Evolutionary conservation across 2,797 vertebrate species (phyloP).

Genomic region (Lacerta agilis): DNA sequence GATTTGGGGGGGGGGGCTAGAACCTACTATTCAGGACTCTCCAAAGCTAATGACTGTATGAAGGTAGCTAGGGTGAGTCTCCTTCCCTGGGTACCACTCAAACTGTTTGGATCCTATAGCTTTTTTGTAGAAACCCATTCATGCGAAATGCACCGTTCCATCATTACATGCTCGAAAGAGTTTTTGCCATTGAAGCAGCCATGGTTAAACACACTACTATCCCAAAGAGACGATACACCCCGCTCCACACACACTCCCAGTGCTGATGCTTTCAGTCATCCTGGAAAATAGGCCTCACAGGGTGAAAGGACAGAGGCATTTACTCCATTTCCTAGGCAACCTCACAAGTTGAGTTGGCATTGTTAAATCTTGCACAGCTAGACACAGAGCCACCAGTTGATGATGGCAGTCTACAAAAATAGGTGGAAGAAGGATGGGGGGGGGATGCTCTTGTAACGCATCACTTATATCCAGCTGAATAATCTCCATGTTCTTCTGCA

Average conservation of each 20-base stretch:
- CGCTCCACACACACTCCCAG: slow-evolving; percentile 5
- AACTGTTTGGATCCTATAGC: background rate
- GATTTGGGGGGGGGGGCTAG: background rate
- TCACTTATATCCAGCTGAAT: background rate
- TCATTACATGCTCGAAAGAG: slow-evolving; percentile 3
- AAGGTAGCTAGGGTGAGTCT: background rate
- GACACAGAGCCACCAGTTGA: slow-evolving; percentile 71
- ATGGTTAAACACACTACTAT: background rate
- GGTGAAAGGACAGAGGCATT: slow-evolving; percentile 63
- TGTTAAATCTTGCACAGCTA: slow-evolving; percentile 73
- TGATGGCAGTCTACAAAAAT: slow-evolving; percentile 63
- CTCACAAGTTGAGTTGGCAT: slow-evolving; percentile 67
- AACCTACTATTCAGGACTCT: background rate
- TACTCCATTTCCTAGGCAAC: slow-evolving; percentile 71
- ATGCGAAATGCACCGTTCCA: slow-evolving; percentile 25
- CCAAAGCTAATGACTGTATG: background rate
- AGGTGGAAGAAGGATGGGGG: slow-evolving; percentile 29
- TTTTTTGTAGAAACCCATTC: slow-evolving; percentile 21
- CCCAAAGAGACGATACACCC: slow-evolving; percentile 45
- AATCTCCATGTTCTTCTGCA: background rate
- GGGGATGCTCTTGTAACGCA: slow-evolving; percentile 36
- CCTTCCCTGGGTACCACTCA: background rate
- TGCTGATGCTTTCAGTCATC: slow-evolving; percentile 54
- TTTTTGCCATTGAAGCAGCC: slow-evolving; percentile 8
- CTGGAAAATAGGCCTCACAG: slow-evolving; percentile 49